Conservation (phyloP, 2,888 invertebrate species). For the Gryllus longicercus region DNA sequence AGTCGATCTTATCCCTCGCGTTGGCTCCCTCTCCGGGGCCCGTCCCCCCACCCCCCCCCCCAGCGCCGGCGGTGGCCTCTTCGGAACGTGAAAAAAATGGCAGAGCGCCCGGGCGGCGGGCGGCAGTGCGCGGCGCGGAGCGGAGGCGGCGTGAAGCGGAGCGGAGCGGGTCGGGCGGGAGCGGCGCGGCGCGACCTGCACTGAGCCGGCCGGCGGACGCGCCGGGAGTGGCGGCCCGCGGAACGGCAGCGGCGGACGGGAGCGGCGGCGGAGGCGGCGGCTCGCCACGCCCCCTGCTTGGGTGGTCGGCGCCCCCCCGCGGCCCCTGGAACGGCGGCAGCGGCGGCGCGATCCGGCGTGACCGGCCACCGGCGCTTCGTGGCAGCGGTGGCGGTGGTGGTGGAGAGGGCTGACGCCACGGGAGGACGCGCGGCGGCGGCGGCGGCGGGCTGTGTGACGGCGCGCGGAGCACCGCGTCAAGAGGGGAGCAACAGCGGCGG, state of each 20-base stretch:
- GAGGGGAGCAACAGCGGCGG: not conserved
- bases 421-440: constrained; percentile 46
- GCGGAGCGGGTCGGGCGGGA: not conserved
- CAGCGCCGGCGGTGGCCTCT: constrained; percentile 45
- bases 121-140: not conserved
- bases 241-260: constrained; percentile 48
- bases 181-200: not conserved
- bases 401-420: no score
- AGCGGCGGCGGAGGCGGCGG: no score
- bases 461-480: not conserved
- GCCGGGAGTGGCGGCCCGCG: constrained; percentile 47
- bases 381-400: not conserved
- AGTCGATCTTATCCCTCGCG: constrained; percentile 37
- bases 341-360: constrained; percentile 57
- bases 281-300: constrained; percentile 34
- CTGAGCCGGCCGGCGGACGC: not conserved
- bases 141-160: not conserved
- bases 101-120: constrained; percentile 51
- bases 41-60: constrained; percentile 51
- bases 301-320: constrained; percentile 29
- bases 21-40: constrained; percentile 40
- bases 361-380: constrained; percentile 47
- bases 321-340: constrained; percentile 49
- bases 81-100: constrained; percentile 45
- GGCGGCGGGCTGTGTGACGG: constrained; percentile 56